phyloP scores from a whole-genome alignment of 1,140 invertebrate genomes.

The Pachypsylla venusta region DNA sequence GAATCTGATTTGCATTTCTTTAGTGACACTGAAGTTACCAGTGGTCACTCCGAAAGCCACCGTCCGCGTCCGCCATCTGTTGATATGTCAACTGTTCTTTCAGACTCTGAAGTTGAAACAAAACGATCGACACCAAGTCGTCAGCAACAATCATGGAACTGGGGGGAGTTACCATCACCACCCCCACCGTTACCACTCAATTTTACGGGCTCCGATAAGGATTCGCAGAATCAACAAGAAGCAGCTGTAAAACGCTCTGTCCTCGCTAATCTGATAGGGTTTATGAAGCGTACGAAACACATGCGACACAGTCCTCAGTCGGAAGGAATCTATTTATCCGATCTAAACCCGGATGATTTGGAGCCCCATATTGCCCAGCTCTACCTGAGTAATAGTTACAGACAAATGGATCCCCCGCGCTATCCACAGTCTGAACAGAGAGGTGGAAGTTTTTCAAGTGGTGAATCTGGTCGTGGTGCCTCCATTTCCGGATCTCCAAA shows the following conservation, averaged over 20 bases:
- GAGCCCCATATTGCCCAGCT: slow-evolving; percentile 79
- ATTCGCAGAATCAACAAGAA: slow-evolving; percentile 10
- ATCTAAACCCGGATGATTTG: slow-evolving; percentile 72
- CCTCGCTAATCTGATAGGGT: slow-evolving; percentile 79
- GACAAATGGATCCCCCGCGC: background rate
- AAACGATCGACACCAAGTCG: slow-evolving; percentile 34
- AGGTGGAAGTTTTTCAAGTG: slow-evolving; percentile 1
- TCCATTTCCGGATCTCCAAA: slow-evolving; percentile 86
- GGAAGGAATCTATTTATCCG: slow-evolving; percentile 85
- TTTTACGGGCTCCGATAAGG: background rate
- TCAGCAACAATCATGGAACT: slow-evolving; percentile 71
- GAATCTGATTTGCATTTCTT: slow-evolving; percentile 70
- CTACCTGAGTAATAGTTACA: slow-evolving; percentile 45
- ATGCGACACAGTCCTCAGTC: slow-evolving; percentile 49
- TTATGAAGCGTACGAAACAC: slow-evolving; percentile 68
- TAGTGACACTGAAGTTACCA: slow-evolving; percentile 74
- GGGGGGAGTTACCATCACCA: slow-evolving; percentile 79
- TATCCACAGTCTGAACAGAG: background rate
- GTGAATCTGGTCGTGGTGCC: slow-evolving; percentile 83
- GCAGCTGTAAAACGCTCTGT: slow-evolving; percentile 52
- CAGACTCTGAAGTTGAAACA: slow-evolving; percentile 84
- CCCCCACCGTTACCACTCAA: slow-evolving; percentile 10
- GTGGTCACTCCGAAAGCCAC: slow-evolving; percentile 28
- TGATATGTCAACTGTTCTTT: slow-evolving; percentile 68
- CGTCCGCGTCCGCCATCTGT: slow-evolving; percentile 25